Conservation (phyloP, 2,888 invertebrate genomes). For the Cataglyphis livida region DNA sequence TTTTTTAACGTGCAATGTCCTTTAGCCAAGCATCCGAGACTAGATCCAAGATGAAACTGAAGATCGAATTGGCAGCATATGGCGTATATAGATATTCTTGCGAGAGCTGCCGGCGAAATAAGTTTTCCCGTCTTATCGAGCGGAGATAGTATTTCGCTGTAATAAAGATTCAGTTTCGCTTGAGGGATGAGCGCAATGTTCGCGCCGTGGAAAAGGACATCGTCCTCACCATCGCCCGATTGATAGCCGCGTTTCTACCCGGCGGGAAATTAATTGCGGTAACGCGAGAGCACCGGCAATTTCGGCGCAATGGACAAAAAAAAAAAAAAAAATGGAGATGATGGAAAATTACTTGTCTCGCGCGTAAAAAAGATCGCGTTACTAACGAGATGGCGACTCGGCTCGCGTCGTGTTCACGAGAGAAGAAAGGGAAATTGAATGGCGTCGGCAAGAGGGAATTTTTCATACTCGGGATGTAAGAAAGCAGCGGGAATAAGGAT, state of each 20-base stretch:
- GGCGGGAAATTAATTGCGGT: constrained; percentile 63
- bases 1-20: too few relatives aligned
- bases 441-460: constrained; percentile 26
- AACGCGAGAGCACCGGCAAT: constrained; percentile 67
- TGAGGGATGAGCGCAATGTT: constrained; percentile 42
- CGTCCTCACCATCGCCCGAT: constrained; percentile 49
- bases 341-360: constrained; percentile 72
- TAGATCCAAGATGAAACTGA: constrained; percentile 34
- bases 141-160: constrained; percentile 48
- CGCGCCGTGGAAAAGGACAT: constrained; percentile 16
- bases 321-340: constrained; percentile 30
- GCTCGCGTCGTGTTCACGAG: constrained; percentile 66
- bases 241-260: constrained; percentile 55
- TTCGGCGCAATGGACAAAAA: constrained; percentile 60
- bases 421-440: constrained; percentile 72
- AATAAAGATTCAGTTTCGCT: constrained; percentile 55
- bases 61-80: constrained; percentile 35
- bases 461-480: not conserved
- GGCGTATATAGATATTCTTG: constrained; percentile 36
- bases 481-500: constrained; percentile 13
- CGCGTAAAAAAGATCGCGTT: constrained; percentile 72
- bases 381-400: constrained; percentile 74
- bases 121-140: constrained; percentile 44
- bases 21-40: not conserved
- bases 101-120: constrained; percentile 29